Evolutionary conservation across 2,797 vertebrate species (phyloP), one percentile per base, ranked within the genome.

Genomic region (Emys orbicularis): DNA sequence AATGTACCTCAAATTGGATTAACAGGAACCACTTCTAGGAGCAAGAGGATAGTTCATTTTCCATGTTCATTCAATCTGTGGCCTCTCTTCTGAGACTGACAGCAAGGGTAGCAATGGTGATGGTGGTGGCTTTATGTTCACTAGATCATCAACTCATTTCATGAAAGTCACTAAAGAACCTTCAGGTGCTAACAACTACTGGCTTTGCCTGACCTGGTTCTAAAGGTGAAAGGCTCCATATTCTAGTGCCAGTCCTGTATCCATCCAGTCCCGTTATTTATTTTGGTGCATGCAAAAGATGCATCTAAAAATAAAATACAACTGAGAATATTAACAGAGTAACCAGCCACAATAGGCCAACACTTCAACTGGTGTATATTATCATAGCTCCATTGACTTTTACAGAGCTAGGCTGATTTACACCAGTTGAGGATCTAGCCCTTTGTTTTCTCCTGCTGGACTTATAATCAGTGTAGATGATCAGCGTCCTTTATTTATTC

Each of bases 261-360:
- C 52, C 37, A 8, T 84, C 52, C 29, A n/a, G 52, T 52, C 90
- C 68, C 25, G 8, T 76, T 52, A 76, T 79, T 59, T 68, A 68
- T 81, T 50, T 79, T 81, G 41, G 27, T 6, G n/a, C n/a, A 74
- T 47, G 44, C 81, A 65, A 86, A 59, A 90, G 47, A 85, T 31
- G 31, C 50, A 72, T 68, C 76, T 72, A 85, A 81, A 90, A 88
- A 82, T 88, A 54, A 82, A 34, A 34, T 72, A 79, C 31, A 90
- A 79, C 68, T 47, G 25, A 74, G 83, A 77, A 56, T 80, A 31
- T 37, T 37, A 68, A 68, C 65, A 68, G 18, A 68, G 18, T 23
- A 37, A 90, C 27, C 11, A 57, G 25, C 34, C 34, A 31, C 31
- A 29, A 16, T 49, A 5, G 18, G 47, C 12, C 41, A 89, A 34